A percentile compares a stretch with the other conserved stretches of the same genome.
These are phyloP conservation scores for Dione juno DNA, from an alignment of 2,888 invertebrate genomes.

Conservation along the genomic window DNA sequence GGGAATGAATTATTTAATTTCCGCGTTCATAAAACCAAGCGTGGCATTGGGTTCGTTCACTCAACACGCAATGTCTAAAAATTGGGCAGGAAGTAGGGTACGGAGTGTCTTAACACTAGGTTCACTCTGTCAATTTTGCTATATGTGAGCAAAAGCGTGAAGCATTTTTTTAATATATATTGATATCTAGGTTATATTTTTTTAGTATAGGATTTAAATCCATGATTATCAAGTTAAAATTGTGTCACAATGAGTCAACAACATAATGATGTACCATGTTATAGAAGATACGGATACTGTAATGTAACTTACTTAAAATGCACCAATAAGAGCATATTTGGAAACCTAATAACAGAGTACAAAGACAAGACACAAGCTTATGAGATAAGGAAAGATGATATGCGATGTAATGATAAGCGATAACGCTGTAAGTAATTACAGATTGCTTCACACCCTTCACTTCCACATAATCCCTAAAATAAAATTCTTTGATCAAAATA, in stretches of 20 bases:
- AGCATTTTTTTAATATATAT: background rate
- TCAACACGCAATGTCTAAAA: no score
- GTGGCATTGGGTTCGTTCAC: no score
- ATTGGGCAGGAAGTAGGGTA: no score
- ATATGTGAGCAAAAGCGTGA: no score
- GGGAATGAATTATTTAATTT: no score
- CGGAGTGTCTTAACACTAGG: no score
- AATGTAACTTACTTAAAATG: slow-evolving; percentile 2
- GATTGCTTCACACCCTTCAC: background rate
- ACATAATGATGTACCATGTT: background rate
- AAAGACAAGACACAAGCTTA: slow-evolving; percentile 5
- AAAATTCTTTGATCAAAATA: background rate
- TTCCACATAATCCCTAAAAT: background rate
- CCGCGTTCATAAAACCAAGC: no score
- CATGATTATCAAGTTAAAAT: background rate
- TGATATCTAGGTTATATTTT: background rate
- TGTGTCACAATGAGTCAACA: background rate
- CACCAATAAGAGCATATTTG: slow-evolving; percentile 6
- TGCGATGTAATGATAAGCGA: background rate
- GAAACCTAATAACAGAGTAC: slow-evolving; percentile 1
- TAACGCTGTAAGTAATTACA: slow-evolving; percentile 1
- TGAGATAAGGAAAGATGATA: slow-evolving; percentile 1
- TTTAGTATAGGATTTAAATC: background rate
- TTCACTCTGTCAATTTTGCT: no score
- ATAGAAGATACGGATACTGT: background rate